A percentile compares a stretch with the other conserved stretches of the same genome.
Conservation (phyloP, 2,113 vertebrate genomes). For the Eulemur rufifrons region DNA sequence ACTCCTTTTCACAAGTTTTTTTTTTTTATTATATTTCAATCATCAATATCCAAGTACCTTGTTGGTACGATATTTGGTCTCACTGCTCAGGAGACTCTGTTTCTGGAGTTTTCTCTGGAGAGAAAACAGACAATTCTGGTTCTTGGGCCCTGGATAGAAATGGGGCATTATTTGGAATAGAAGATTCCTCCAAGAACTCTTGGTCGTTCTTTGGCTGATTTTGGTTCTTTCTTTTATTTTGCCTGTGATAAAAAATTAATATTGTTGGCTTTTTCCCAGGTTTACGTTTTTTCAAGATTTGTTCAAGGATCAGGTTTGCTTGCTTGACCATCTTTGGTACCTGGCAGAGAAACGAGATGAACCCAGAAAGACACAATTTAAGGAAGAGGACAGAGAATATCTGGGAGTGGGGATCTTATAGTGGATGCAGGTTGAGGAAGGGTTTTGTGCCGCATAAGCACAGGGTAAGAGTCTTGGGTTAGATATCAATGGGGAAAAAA, state of each 20-base stretch:
- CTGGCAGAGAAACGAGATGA: background rate
- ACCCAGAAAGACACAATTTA: background rate
- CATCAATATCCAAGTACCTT: background rate
- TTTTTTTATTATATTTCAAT: background rate
- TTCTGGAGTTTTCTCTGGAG: background rate
- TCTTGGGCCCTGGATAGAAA: fast-evolving
- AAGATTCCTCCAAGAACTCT: fast-evolving
- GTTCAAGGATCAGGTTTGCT: fast-evolving
- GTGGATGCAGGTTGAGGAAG: background rate
- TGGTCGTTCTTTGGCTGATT: background rate
- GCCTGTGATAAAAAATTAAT: fast-evolving
- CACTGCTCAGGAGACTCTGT: background rate
- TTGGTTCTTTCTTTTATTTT: fast-evolving
- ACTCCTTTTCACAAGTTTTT: background rate
- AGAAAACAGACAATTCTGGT: fast-evolving
- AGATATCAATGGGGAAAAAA: background rate
- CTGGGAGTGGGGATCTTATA: background rate
- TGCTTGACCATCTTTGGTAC: fast-evolving
- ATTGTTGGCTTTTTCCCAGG: fast-evolving
- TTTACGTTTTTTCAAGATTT: fast-evolving
- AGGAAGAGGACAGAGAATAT: background rate
- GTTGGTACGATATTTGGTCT: background rate
- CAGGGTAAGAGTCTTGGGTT: background rate
- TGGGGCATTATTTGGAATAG: fast-evolving
- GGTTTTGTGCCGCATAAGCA: background rate